Evolutionary conservation across 2,888 invertebrate genomes (phyloP).

Genomic region (Cryptocheilus praepositus): DNA sequence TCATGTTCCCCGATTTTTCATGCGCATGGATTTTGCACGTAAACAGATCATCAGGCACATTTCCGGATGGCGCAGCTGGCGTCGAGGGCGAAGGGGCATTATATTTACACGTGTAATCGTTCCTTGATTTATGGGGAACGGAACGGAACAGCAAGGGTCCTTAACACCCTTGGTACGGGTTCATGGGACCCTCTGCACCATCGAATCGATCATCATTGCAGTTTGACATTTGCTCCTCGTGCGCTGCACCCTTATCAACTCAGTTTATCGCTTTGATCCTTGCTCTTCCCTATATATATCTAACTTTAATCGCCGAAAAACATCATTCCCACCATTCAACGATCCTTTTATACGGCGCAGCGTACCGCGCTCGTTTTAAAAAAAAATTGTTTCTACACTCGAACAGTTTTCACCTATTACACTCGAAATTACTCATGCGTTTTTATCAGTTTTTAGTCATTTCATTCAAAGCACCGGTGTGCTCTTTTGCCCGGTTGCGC

Average conservation of each 20-base stretch:
- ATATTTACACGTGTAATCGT: constrained; percentile 60
- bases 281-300: not conserved
- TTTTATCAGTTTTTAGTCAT: no score
- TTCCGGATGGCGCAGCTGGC: constrained; percentile 44
- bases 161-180: constrained; percentile 21
- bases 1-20: constrained; percentile 41
- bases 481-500: no score
- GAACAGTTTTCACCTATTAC: no score
- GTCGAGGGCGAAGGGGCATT: constrained; percentile 28
- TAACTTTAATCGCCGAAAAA: no score
- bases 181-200: constrained; percentile 20
- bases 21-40: constrained; percentile 35
- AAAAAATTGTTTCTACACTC: no score
- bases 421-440: no score
- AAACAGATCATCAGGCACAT: constrained; percentile 41
- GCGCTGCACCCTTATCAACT: constrained; percentile 6
- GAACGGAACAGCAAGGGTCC: constrained; percentile 30
- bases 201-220: constrained; percentile 41
- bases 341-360: no score
- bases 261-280: constrained; percentile 3
- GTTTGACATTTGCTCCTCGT: constrained; percentile 21
- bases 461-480: no score
- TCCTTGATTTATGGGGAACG: constrained; percentile 51
- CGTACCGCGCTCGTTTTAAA: no score
- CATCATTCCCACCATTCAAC: no score